Percentiles rank a stretch among this genome's conserved stretches.
Conservation (phyloP, 2,888 invertebrate species). For the Rhagium mordax region DNA sequence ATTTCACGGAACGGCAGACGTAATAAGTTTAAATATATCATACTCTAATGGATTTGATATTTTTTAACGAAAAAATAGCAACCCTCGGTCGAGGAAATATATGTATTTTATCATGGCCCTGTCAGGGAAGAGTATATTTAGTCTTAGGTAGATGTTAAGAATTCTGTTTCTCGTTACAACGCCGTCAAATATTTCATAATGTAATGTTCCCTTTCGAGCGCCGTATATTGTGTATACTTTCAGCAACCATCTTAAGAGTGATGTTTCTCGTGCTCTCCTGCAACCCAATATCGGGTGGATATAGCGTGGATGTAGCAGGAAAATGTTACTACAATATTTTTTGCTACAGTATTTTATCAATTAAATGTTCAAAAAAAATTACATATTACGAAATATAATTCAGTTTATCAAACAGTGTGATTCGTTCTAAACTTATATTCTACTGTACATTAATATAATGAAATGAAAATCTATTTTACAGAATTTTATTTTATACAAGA, state of each 20-base stretch:
- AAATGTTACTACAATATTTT: not conserved
- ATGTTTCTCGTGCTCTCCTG: not conserved
- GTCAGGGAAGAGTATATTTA: conserved; percentile 21
- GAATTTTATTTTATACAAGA: too few relatives aligned
- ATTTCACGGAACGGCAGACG: not conserved
- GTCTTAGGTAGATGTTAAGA: conserved; percentile 19
- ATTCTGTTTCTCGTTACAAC: conserved; percentile 28
- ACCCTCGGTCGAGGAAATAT: conserved; percentile 7
- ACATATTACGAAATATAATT: too few relatives aligned
- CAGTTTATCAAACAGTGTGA: too few relatives aligned
- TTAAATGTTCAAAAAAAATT: too few relatives aligned
- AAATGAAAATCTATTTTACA: too few relatives aligned
- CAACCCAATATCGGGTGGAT: not conserved
- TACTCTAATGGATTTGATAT: conserved; percentile 18
- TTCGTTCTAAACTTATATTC: too few relatives aligned
- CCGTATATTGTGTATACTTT: conserved; percentile 14
- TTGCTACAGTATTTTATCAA: too few relatives aligned
- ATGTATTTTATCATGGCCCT: conserved; percentile 20
- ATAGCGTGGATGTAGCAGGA: not conserved
- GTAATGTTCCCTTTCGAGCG: conserved; percentile 9
- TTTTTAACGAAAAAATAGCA: not conserved
- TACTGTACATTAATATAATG: too few relatives aligned
- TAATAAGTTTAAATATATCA: conserved; percentile 29
- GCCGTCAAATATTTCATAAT: conserved; percentile 32
- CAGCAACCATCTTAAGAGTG: conserved; percentile 6